Evolutionary conservation across 2,797 vertebrate species (phyloP).

Genomic region (Centroberyx gerrardi): DNA sequence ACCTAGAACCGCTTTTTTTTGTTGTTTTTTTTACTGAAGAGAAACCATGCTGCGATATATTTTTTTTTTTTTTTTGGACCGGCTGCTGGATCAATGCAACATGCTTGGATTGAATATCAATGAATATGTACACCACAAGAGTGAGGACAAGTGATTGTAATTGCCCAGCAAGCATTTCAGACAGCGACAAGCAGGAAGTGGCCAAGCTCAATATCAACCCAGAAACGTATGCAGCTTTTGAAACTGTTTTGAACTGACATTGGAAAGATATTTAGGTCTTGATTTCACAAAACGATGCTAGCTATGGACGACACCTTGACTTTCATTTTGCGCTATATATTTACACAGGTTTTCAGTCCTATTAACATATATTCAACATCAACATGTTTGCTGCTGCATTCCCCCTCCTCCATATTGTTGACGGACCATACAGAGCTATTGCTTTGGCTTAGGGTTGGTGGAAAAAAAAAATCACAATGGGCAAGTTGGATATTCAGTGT

Average conservation of each 20-base stretch:
- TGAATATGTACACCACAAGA: neutral
- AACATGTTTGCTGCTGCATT: too few relatives aligned
- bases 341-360: too few relatives aligned
- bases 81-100: too few relatives aligned
- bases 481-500: conserved; percentile 5
- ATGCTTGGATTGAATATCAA: conserved; percentile 5
- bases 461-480: neutral
- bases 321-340: too few relatives aligned
- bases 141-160: neutral
- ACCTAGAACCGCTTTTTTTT: conserved; percentile 3
- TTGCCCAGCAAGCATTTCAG: neutral
- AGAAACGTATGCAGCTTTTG: too few relatives aligned
- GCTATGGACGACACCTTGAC: too few relatives aligned
- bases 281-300: too few relatives aligned
- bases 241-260: too few relatives aligned
- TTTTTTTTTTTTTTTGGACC: neutral
- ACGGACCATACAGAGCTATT: neutral
- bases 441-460: neutral
- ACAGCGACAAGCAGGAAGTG: too few relatives aligned
- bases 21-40: conserved; percentile 11
- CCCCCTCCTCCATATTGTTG: neutral
- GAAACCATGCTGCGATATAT: neutral
- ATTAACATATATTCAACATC: too few relatives aligned
- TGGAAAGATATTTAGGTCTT: too few relatives aligned
- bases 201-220: too few relatives aligned